Evolutionary conservation across 2,113 vertebrate genomes (phyloP), one percentile per base, ranked within the genome.

Genomic region (Hypomesus transpacificus): DNA sequence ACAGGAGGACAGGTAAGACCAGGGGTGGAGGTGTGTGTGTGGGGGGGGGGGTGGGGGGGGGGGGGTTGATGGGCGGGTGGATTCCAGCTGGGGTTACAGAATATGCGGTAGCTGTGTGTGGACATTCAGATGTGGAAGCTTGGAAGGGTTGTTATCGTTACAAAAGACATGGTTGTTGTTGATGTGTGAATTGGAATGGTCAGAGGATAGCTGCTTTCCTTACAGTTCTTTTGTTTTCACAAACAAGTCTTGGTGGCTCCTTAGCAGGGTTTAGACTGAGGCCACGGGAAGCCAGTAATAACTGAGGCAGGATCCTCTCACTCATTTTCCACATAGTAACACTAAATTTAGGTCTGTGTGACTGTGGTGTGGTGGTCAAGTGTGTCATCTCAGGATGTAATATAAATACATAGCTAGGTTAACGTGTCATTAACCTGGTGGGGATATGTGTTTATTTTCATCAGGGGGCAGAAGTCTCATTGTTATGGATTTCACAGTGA

Each of bases 21-120:
- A 66, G 75, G 79, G 76, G 80, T 84, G 71, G 75, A 78, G 9
- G 39, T 9, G 39, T 46, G 39, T 46, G 74, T 86, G 90, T 70
- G 82, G 77, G 53, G 53, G 14, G 75, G 70, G 70, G 82, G 69
- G 82, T 78, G 53, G 53, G 14, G 75, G 70, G 70, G 82, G 69
- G 82, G 83, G 82, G 70, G 80, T 82, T 80, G 84, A 79, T 75
- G 80, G 51, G 73, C 85, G 88, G 91, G 91, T 92, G 89, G 88
- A 88, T 75, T 71, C 75, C 79, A 26, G 31, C 7, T 46, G 9
- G 39, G 8, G 7, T 11, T 11, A 9, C 39, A 46, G 39, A 11
- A 46, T 46, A 46, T 46, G 39, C 13, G 39, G 39, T 9, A 46
- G 39, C 39, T 11, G 39, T 2, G 13, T 46, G 39, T 8, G 39